Evolutionary conservation across 2,113 vertebrate species (phyloP).

Genomic region (Melanerpes formicivorus): DNA sequence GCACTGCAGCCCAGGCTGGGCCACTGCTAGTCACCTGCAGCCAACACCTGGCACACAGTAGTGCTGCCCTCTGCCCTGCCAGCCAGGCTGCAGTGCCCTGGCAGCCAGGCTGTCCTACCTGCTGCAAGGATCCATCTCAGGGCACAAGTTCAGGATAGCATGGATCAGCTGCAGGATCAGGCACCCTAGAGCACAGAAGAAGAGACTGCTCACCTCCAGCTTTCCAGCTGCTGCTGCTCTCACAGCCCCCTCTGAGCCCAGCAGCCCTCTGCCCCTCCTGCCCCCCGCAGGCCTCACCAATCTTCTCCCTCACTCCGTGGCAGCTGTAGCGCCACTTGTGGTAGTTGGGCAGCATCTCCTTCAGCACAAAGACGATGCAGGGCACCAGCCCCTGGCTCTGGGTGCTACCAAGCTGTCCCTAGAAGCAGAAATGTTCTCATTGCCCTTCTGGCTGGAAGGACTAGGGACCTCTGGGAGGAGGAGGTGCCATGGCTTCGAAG

Average conservation of each 20-base stretch:
- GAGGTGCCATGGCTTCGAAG: background rate
- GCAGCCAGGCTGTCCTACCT: slow-evolving; percentile 75
- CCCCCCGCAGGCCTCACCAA: slow-evolving; percentile 78
- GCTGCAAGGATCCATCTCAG: slow-evolving; percentile 86
- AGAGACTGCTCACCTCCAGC: background rate
- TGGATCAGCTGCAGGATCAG: slow-evolving; percentile 95
- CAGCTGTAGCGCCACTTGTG: slow-evolving; percentile 97
- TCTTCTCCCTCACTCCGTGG: slow-evolving; percentile 91
- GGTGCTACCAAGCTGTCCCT: slow-evolving; percentile 97
- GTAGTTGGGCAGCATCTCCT: slow-evolving; percentile 97
- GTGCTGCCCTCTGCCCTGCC: background rate
- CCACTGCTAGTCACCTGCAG: background rate
- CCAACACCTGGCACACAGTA: background rate
- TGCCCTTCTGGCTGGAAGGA: background rate
- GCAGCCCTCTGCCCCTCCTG: background rate
- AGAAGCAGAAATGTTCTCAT: background rate
- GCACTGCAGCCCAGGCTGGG: background rate
- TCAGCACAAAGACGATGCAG: slow-evolving; percentile 93
- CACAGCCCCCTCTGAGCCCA: background rate
- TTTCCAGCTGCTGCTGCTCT: background rate
- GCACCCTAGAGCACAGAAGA: slow-evolving; percentile 80
- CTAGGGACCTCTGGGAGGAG: background rate
- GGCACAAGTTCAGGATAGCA: slow-evolving; percentile 92
- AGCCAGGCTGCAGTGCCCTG: background rate
- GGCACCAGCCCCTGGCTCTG: slow-evolving; percentile 94